Percentiles rank a stretch among this genome's conserved stretches.
Evolutionary conservation across 2,797 vertebrate species (phyloP).

Genomic region (Xiphorhynchus erythropygius): DNA sequence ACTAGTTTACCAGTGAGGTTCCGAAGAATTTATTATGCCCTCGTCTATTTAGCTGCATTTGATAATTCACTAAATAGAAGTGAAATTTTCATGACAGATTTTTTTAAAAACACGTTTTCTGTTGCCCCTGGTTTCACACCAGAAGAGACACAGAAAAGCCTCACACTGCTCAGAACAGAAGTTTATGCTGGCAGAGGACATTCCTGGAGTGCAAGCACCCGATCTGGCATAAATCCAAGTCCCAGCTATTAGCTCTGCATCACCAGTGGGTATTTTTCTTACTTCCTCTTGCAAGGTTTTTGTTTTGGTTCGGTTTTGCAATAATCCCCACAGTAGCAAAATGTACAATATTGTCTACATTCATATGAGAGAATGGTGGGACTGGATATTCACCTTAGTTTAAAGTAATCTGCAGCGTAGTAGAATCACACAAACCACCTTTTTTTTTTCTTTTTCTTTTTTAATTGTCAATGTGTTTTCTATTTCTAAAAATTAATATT

Average conservation of each 20-base stretch:
- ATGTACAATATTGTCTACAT: not conserved
- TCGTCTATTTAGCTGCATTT: not conserved
- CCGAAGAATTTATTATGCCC: not conserved
- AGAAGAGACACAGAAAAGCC: conserved; percentile 16
- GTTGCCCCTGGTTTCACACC: not conserved
- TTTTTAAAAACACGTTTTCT: not conserved
- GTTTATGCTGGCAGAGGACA: conserved; percentile 41
- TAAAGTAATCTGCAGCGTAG: not conserved
- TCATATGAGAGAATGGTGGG: not conserved
- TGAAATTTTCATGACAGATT: not conserved
- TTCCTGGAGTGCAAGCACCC: conserved; percentile 47
- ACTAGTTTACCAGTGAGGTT: not conserved
- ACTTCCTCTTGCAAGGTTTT: not conserved
- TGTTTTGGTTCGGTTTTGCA: not conserved
- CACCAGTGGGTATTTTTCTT: not conserved
- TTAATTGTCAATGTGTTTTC: not conserved
- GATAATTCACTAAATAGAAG: not conserved
- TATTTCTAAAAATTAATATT: conserved; percentile 17
- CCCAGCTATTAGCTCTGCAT: not conserved
- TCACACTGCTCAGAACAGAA: conserved; percentile 6
- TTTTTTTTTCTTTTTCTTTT: not conserved
- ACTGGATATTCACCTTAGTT: not conserved
- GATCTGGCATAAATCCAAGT: not conserved
- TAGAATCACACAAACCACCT: not conserved
- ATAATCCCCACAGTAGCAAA: not conserved